These are phyloP conservation scores for Antechinus stuartii DNA, from an alignment of 2,113 vertebrate genomes.

Conservation along the genomic window DNA sequence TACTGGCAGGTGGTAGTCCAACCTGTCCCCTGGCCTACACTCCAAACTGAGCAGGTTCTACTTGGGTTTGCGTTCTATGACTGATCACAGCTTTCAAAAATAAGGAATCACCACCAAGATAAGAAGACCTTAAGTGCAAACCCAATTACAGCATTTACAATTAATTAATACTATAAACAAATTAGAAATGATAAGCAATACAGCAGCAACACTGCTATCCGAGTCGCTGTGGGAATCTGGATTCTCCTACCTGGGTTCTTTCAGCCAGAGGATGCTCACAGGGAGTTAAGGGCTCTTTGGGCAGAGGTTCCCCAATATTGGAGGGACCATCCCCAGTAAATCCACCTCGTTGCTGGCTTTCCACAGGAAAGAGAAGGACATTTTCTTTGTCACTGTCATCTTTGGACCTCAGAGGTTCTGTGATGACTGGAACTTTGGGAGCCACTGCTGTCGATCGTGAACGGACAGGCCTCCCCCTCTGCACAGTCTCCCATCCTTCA, in stretches of 20 bases:
- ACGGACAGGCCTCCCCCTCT: slow-evolving; percentile 94
- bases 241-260: slow-evolving; percentile 81
- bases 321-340: slow-evolving; percentile 52
- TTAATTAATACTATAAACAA: not conserved
- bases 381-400: slow-evolving; percentile 90
- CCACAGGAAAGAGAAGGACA: slow-evolving; percentile 66
- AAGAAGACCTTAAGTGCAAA: not conserved
- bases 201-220: not conserved
- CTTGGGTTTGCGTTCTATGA: no score
- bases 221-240: not conserved
- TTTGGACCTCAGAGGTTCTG: slow-evolving; percentile 82
- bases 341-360: slow-evolving; percentile 66
- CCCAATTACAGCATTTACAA: not conserved
- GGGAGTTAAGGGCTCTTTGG: slow-evolving; percentile 68
- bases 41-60: not conserved
- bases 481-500: slow-evolving; percentile 98
- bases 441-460: slow-evolving; percentile 90
- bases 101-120: not conserved
- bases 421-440: slow-evolving; percentile 85
- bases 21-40: not conserved
- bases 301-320: slow-evolving; percentile 46
- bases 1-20: not conserved
- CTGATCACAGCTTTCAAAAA: not conserved
- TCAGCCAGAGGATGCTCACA: slow-evolving; percentile 78
- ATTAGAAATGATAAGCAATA: not conserved